A percentile compares a stretch with the other conserved stretches of the same genome.
phyloP scores from a whole-genome alignment of 1,140 invertebrate genomes.

The Stenopsyche tienmushanensis region DNA sequence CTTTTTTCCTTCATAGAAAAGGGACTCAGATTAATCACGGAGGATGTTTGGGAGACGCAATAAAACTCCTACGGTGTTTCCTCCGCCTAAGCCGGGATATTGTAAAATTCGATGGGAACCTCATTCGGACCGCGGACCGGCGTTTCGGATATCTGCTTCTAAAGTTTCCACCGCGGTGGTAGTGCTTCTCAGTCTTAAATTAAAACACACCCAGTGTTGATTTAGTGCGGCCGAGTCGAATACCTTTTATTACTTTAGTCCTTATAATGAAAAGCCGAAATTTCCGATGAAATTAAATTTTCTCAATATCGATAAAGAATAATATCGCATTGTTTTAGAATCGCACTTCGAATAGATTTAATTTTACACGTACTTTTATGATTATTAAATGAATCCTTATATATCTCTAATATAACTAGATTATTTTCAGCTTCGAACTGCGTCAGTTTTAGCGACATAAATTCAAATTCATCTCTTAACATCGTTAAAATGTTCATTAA shows the following conservation, averaged over 20 bases:
- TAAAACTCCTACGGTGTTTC: no score
- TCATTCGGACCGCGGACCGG: background rate
- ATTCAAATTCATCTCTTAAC: no score
- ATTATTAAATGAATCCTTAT: no score
- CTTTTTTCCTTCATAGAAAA: background rate
- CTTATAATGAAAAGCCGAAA: constrained; percentile 5
- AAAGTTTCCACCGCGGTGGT: background rate
- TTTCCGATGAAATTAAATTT: constrained; percentile 2
- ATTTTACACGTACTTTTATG: no score
- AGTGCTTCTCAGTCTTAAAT: constrained; percentile 8
- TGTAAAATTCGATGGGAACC: no score
- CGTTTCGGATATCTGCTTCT: background rate
- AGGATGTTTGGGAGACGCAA: background rate
- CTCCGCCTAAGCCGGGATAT: no score
- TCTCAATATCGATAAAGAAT: background rate
- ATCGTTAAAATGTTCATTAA: no score
- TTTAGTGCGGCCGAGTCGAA: constrained; percentile 24
- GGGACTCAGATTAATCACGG: background rate
- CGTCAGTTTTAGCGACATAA: no score
- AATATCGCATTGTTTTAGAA: background rate
- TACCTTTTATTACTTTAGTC: constrained; percentile 21
- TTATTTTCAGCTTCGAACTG: no score
- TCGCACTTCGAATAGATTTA: no score
- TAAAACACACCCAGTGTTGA: constrained; percentile 27
- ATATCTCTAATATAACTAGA: no score